Percentiles rank a stretch among this genome's conserved stretches.
phyloP scores from a whole-genome alignment of 1,140 invertebrate genomes.

The Thaumatotibia leucotreta region DNA sequence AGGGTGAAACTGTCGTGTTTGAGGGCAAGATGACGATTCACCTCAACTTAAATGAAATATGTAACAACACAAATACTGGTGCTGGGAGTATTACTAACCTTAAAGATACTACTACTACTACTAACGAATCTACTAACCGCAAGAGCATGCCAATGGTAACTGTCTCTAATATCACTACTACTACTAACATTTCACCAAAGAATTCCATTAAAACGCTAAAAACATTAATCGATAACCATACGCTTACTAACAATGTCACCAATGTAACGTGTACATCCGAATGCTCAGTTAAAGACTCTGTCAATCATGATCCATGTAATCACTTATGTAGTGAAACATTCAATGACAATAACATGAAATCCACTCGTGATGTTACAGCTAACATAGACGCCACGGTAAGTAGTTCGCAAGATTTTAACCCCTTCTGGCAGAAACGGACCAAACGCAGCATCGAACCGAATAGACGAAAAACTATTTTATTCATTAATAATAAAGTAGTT shows the following conservation, averaged over 20 bases:
- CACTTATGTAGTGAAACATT: constrained; percentile 19
- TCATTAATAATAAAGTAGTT: constrained; percentile 68
- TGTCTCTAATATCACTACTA: constrained; percentile 76
- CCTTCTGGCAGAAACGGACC: constrained; percentile 66
- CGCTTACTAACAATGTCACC: constrained; percentile 44
- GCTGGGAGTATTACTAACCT: constrained; percentile 51
- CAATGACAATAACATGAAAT: constrained; percentile 12
- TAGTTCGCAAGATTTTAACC: constrained; percentile 64
- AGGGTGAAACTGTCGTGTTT: constrained; percentile 73
- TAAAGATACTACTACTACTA: constrained; percentile 46
- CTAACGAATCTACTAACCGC: constrained; percentile 54
- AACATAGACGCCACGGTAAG: constrained; percentile 48
- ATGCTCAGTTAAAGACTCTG: constrained; percentile 26
- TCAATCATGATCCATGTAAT: constrained; percentile 30
- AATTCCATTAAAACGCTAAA: constrained; percentile 71
- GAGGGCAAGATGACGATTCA: constrained; percentile 77
- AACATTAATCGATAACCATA: constrained; percentile 36
- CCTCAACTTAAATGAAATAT: constrained; percentile 74
- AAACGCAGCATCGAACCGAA: constrained; percentile 63
- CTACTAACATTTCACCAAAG: constrained; percentile 73
- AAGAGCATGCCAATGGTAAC: constrained; percentile 76
- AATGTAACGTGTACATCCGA: constrained; percentile 41
- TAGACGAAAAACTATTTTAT: constrained; percentile 68
- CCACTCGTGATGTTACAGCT: constrained; percentile 29
- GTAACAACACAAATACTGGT: constrained; percentile 68